Evolutionary conservation across 1,140 invertebrate genomes (phyloP).

Genomic region (Plectrocnemia conspersa): DNA sequence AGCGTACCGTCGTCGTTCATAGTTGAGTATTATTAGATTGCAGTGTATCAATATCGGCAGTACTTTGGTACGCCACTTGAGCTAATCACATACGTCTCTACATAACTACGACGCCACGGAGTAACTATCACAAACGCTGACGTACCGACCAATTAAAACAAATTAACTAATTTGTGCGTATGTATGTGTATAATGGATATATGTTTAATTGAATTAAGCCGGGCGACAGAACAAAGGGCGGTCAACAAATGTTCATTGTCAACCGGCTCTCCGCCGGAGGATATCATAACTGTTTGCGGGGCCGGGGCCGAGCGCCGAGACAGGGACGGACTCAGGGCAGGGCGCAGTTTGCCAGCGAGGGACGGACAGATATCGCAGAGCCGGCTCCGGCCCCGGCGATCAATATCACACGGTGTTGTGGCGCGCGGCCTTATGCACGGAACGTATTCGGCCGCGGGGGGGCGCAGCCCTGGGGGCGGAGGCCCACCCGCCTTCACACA

Average conservation of each 20-base stretch:
- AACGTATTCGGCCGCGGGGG: constrained; percentile 21
- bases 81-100: no score
- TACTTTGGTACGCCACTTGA: no score
- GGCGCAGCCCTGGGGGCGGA: constrained; percentile 8
- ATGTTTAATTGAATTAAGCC: constrained; percentile 20
- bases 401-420: constrained; percentile 30
- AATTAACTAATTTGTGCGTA: background rate
- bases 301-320: constrained; percentile 9
- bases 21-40: no score
- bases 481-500: background rate
- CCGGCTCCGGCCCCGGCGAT: constrained; percentile 21
- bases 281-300: constrained; percentile 28
- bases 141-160: background rate
- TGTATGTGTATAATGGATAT: no score
- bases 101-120: no score
- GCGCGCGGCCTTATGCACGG: constrained; percentile 21
- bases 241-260: constrained; percentile 29
- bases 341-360: no score
- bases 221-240: constrained; percentile 24
- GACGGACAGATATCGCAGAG: constrained; percentile 3
- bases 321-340: constrained; percentile 20
- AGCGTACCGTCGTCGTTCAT: no score
- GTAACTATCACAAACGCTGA: background rate
- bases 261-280: constrained; percentile 25
- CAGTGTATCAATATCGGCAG: no score